A percentile compares a stretch with the other conserved stretches of the same genome.
phyloP scores from a whole-genome alignment of 2,888 invertebrate species.

The Salticus scenicus region DNA sequence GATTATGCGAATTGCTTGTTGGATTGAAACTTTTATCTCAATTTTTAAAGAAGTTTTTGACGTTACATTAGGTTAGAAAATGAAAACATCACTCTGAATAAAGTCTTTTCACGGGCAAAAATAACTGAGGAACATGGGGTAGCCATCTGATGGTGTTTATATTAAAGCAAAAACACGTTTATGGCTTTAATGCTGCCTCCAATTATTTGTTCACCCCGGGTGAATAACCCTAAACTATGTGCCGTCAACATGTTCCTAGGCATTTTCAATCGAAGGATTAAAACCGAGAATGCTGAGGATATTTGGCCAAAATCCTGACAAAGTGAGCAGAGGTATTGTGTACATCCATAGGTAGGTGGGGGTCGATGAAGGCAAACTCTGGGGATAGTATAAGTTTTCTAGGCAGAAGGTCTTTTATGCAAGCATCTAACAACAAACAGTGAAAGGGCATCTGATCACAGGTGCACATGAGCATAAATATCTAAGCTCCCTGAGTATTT shows the following conservation, averaged over 20 bases:
- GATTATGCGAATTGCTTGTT: too few species aligned
- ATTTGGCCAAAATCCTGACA: slow-evolving; percentile 55
- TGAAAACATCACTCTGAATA: slow-evolving; percentile 7
- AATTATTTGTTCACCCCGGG: slow-evolving; percentile 39
- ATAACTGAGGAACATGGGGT: not conserved
- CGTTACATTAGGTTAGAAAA: not conserved
- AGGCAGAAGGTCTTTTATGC: slow-evolving; percentile 33
- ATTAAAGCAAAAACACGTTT: not conserved
- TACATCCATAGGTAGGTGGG: slow-evolving; percentile 6
- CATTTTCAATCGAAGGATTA: slow-evolving; percentile 42
- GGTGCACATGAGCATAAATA: slow-evolving; percentile 39
- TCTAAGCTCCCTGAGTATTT: slow-evolving; percentile 21
- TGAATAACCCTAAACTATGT: slow-evolving; percentile 43
- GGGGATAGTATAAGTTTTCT: slow-evolving; percentile 37
- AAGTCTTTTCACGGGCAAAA: not conserved
- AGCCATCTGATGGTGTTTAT: slow-evolving; percentile 11
- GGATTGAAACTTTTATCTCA: too few species aligned
- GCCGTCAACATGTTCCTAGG: slow-evolving; percentile 43
- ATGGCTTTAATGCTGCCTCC: slow-evolving; percentile 10
- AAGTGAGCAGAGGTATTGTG: slow-evolving; percentile 35
- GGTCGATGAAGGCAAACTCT: slow-evolving; percentile 8
- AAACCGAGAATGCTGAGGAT: slow-evolving; percentile 38
- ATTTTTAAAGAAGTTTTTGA: not conserved
- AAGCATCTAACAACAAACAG: slow-evolving; percentile 42
- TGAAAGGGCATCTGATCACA: slow-evolving; percentile 44